Evolutionary conservation across 2,113 vertebrate genomes (phyloP).

Genomic region (Sturnira hondurensis): DNA sequence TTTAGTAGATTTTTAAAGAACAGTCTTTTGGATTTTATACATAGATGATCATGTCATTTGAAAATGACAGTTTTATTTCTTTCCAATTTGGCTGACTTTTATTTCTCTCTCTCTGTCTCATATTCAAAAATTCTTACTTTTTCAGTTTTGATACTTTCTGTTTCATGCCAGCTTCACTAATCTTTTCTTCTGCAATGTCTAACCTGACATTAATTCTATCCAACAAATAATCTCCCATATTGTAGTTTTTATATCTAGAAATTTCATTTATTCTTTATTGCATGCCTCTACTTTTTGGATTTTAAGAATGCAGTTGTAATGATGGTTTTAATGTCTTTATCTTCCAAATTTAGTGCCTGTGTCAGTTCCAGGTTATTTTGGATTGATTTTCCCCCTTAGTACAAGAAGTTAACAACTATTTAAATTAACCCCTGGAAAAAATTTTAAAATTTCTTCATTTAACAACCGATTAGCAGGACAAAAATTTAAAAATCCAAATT

Average conservation of each 20-base stretch:
- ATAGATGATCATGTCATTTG: neutral
- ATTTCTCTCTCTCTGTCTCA: neutral
- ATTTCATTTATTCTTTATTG: neutral
- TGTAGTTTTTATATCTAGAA: slow-evolving; percentile 17
- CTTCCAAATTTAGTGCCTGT: neutral
- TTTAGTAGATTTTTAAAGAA: neutral
- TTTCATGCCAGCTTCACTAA: slow-evolving; percentile 16
- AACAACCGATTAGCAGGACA: neutral
- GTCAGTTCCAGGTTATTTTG: neutral
- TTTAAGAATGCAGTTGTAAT: neutral
- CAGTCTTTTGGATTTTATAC: neutral
- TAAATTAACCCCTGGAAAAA: neutral
- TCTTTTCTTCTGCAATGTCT: slow-evolving; percentile 19
- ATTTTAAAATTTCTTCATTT: neutral
- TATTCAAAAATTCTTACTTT: neutral
- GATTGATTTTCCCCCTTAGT: neutral
- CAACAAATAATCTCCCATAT: neutral
- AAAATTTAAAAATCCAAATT: slow-evolving; percentile 17
- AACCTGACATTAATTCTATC: neutral
- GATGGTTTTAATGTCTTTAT: neutral
- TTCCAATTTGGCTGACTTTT: neutral
- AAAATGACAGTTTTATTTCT: slow-evolving; percentile 23
- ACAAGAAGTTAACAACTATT: slow-evolving; percentile 4
- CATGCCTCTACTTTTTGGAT: neutral
- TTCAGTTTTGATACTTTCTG: slow-evolving; percentile 7